Conservation (phyloP, 2,797 vertebrate species). For the Leucoraja ocellata region DNA sequence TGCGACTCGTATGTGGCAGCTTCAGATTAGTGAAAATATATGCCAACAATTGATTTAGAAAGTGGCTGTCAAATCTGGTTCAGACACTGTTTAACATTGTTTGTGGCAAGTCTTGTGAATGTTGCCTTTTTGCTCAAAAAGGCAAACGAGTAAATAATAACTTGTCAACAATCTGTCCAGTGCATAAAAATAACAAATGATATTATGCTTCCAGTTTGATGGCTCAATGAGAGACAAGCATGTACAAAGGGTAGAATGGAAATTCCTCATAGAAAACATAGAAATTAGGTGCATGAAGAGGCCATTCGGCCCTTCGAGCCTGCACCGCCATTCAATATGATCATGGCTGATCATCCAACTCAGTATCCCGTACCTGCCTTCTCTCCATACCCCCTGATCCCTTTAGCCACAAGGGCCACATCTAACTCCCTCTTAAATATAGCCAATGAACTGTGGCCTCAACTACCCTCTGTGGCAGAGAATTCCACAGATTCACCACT, state of each 20-base stretch:
- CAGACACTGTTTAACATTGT: background rate
- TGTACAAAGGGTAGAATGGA: background rate
- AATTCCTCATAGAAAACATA: too few relatives aligned
- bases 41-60: background rate
- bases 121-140: slow-evolving; percentile 13
- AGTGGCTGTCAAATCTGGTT: background rate
- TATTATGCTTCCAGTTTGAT: background rate
- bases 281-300: too few relatives aligned
- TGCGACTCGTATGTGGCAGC: background rate
- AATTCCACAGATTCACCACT: too few relatives aligned
- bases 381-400: too few relatives aligned
- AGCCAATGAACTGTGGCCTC: too few relatives aligned
- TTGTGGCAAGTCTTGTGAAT: background rate
- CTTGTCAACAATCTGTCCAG: background rate
- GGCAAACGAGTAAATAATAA: background rate
- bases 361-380: too few relatives aligned
- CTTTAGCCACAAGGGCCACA: too few relatives aligned
- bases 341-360: too few relatives aligned
- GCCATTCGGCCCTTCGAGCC: too few relatives aligned
- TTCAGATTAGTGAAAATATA: background rate
- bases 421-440: too few relatives aligned
- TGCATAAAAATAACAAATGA: slow-evolving; percentile 22
- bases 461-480: too few relatives aligned
- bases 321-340: too few relatives aligned
- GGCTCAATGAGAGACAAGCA: background rate